A percentile compares a stretch with the other conserved stretches of the same genome.
phyloP scores from a whole-genome alignment of 37 sponge, comb jelly and placozoan genomes.

The Haliclona indistincta region DNA sequence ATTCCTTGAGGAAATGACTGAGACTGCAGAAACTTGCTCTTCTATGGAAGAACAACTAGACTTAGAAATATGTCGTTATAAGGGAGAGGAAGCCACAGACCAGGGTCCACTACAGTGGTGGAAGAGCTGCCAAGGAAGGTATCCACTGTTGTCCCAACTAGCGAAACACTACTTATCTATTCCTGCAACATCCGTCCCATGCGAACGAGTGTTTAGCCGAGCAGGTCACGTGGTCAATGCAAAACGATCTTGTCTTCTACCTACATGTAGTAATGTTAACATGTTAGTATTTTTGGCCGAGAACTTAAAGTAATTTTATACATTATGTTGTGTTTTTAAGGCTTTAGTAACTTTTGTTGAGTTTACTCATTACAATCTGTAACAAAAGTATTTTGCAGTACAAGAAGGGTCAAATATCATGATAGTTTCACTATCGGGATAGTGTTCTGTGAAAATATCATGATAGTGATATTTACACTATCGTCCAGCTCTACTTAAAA shows the following conservation, averaged over 20 bases:
- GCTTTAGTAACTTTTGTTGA: too few relatives aligned
- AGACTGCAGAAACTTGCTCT: neutral
- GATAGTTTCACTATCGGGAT: too few relatives aligned
- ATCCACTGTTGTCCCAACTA: constrained; percentile 8
- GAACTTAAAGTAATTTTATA: constrained; percentile 24
- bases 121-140: neutral
- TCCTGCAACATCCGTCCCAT: constrained; percentile 18
- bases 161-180: constrained; percentile 8
- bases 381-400: too few relatives aligned
- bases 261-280: constrained; percentile 3
- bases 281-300: constrained; percentile 26
- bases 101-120: neutral
- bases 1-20: neutral
- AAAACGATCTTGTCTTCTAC: constrained; percentile 7
- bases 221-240: constrained; percentile 8
- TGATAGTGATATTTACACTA: too few relatives aligned
- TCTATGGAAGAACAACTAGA: neutral
- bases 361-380: too few relatives aligned
- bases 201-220: constrained; percentile 14
- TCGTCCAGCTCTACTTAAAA: too few relatives aligned
- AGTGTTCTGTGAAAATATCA: too few relatives aligned
- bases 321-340: too few relatives aligned
- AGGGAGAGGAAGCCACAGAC: neutral
- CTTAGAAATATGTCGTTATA: neutral
- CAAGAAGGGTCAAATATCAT: too few relatives aligned